Evolutionary conservation across 2,797 vertebrate genomes (phyloP).

Genomic region (Presbytis comata): DNA sequence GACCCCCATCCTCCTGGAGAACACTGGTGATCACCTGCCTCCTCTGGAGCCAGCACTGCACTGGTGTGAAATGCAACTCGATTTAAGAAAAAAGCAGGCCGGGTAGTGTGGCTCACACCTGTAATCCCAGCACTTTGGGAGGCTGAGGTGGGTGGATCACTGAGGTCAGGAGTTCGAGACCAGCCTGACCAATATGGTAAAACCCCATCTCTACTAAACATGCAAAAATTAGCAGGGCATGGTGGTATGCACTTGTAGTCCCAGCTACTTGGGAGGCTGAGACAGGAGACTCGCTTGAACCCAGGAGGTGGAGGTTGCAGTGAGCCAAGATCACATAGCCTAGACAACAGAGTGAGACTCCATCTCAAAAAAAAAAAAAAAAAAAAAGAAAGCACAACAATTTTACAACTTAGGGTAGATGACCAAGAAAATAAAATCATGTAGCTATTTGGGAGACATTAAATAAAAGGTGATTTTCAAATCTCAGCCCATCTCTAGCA

Average conservation of each 20-base stretch:
- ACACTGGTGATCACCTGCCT: not conserved
- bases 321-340: not conserved
- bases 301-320: too few relatives aligned
- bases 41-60: not conserved
- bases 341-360: not conserved
- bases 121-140: not conserved
- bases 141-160: not conserved
- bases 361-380: too few relatives aligned
- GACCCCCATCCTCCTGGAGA: not conserved
- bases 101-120: not conserved
- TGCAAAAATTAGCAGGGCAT: not conserved
- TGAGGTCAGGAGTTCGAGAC: not conserved
- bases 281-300: not conserved
- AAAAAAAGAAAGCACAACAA: not conserved
- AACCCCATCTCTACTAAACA: not conserved
- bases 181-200: not conserved
- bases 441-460: not conserved
- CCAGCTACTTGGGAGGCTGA: not conserved
- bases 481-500: not conserved
- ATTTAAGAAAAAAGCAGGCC: not conserved
- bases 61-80: not conserved
- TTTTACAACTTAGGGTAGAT: not conserved
- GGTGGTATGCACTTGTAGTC: not conserved
- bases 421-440: not conserved
- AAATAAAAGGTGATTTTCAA: constrained; percentile 12